phyloP scores from a whole-genome alignment of 2,113 vertebrate species.

The Mixornis gularis region DNA sequence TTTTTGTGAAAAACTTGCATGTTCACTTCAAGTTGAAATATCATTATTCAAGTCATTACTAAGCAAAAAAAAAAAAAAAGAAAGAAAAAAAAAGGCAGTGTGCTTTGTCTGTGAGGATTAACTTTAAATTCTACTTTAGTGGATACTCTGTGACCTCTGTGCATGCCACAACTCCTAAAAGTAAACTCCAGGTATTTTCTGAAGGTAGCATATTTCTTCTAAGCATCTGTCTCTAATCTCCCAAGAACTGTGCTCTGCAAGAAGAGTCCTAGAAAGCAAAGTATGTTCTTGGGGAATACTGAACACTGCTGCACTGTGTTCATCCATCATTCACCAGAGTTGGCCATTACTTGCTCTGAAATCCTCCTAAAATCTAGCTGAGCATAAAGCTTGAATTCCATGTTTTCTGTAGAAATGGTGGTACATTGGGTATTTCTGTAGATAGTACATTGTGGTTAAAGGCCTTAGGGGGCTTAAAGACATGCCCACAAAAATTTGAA shows the following conservation, averaged over 20 bases:
- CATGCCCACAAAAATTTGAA: neutral
- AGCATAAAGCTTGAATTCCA: neutral
- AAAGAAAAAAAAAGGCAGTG: neutral
- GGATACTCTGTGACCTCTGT: neutral
- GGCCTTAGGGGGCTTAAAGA: neutral
- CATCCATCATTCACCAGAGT: neutral
- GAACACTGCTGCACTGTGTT: neutral
- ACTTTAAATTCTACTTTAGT: conserved; percentile 41
- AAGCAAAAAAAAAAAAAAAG: neutral
- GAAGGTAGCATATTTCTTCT: neutral
- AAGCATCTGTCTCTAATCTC: neutral
- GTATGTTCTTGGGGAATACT: neutral
- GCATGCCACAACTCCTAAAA: neutral
- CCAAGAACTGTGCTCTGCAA: neutral
- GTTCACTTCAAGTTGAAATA: conserved; percentile 69
- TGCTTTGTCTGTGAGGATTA: conserved; percentile 36
- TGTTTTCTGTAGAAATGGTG: neutral
- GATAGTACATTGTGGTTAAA: neutral
- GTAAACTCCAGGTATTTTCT: neutral
- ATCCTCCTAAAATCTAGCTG: neutral
- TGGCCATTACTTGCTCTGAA: neutral
- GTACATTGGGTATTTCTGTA: neutral
- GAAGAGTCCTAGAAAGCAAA: neutral
- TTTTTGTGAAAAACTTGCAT: conserved; percentile 65
- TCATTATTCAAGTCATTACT: conserved; percentile 65